Percentiles rank a stretch among this genome's conserved stretches.
These are phyloP conservation scores for Cryptocephalus primarius DNA, from an alignment of 2,888 invertebrate genomes.

Conservation along the genomic window DNA sequence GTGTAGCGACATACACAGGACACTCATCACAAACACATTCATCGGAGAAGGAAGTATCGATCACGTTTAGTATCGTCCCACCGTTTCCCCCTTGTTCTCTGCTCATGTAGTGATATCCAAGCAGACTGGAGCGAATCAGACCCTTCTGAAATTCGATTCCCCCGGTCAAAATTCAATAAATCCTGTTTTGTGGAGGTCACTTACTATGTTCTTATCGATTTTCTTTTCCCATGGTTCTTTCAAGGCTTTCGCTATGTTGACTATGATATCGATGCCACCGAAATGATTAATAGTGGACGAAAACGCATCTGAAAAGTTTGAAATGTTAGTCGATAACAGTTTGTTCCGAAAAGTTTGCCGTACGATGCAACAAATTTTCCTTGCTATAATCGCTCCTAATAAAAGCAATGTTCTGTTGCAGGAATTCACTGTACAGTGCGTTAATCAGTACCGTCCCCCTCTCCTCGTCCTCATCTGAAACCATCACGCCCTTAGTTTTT, in stretches of 20 bases:
- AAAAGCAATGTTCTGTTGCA: constrained; percentile 54
- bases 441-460: constrained; percentile 50
- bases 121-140: constrained; percentile 34
- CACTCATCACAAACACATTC: no score
- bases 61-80: constrained; percentile 46
- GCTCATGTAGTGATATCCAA: constrained; percentile 42
- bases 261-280: constrained; percentile 34
- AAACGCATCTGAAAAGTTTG: constrained; percentile 19
- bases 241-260: constrained; percentile 39
- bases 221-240: constrained; percentile 27
- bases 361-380: no score
- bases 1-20: constrained; percentile 47
- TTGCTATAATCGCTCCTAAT: constrained; percentile 54
- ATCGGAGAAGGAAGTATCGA: constrained; percentile 14
- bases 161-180: no score
- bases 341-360: no score
- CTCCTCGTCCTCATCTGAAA: constrained; percentile 20
- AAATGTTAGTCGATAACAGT: no score
- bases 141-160: constrained; percentile 22
- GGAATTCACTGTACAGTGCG: constrained; percentile 49
- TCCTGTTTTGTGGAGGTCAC: constrained; percentile 2
- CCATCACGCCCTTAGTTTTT: constrained; percentile 20
- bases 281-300: constrained; percentile 23
- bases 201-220: constrained; percentile 34
- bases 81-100: constrained; percentile 45